These are phyloP conservation scores for Polymixis flavicincta DNA, from an alignment of 2,888 invertebrate species.

Conservation along the genomic window DNA sequence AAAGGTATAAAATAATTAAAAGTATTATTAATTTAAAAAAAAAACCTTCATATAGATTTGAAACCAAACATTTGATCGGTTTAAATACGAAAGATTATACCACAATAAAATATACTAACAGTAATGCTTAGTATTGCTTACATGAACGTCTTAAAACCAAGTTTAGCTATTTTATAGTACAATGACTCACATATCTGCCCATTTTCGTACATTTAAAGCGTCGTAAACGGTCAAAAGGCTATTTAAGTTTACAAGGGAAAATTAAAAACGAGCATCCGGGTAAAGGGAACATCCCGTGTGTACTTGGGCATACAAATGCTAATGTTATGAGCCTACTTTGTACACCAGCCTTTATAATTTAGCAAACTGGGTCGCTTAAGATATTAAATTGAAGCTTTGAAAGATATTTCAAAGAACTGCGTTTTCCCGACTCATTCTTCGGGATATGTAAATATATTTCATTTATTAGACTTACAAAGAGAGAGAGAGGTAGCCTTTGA, in stretches of 20 bases:
- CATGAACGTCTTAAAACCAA: conserved; percentile 26
- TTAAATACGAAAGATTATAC: conserved; percentile 9
- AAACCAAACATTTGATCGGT: not conserved
- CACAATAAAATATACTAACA: conserved; percentile 4
- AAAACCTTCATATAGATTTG: not conserved
- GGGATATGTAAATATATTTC: no score
- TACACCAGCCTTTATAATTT: conserved; percentile 37
- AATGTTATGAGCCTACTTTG: conserved; percentile 40
- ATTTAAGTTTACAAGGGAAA: conserved; percentile 7
- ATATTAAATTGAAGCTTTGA: conserved; percentile 27
- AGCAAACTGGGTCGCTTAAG: conserved; percentile 15
- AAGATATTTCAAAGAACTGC: conserved; percentile 33
- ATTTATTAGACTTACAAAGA: not conserved
- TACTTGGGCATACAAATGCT: conserved; percentile 34
- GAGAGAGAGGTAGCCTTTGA: no score
- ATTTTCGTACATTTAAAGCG: conserved; percentile 33
- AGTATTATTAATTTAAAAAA: no score
- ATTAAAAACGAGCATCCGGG: conserved; percentile 46
- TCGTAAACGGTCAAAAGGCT: conserved; percentile 48
- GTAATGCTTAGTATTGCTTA: conserved; percentile 2
- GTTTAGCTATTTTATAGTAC: conserved; percentile 34
- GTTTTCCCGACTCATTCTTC: no score
- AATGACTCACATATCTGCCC: conserved; percentile 34
- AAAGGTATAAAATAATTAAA: not conserved
- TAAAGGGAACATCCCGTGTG: conserved; percentile 48